phyloP scores from a whole-genome alignment of 2,113 vertebrate genomes.

The Onychorhynchus coronatus region DNA sequence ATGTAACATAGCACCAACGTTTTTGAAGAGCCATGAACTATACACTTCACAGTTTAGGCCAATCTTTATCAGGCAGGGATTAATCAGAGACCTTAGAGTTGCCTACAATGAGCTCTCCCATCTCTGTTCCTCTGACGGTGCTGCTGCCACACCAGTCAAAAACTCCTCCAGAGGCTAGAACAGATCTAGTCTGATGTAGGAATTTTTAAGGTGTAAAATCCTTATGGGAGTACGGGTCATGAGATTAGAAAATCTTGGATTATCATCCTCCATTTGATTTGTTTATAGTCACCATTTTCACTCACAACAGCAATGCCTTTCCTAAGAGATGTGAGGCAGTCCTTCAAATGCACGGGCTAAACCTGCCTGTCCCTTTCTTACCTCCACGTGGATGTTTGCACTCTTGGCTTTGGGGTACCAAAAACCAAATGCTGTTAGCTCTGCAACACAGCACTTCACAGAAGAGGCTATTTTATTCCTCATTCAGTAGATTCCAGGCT shows the following conservation, averaged over 20 bases:
- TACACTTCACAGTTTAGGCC: not conserved
- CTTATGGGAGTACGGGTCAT: not conserved
- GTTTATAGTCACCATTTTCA: not conserved
- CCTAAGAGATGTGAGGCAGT: not conserved
- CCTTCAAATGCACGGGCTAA: not conserved
- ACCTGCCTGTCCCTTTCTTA: not conserved
- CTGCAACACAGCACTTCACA: not conserved
- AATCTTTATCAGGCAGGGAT: not conserved
- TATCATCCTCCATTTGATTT: not conserved
- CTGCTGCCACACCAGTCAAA: not conserved
- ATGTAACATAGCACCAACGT: not conserved
- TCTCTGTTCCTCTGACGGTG: not conserved
- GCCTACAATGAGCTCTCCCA: not conserved
- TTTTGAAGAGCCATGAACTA: not conserved
- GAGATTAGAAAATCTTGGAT: not conserved
- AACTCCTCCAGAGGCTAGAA: not conserved
- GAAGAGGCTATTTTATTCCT: not conserved
- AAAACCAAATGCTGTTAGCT: not conserved
- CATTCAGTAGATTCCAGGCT: not conserved
- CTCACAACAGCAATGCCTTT: not conserved
- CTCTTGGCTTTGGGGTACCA: not conserved
- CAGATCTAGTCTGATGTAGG: not conserved
- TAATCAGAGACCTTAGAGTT: not conserved
- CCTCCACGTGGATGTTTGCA: not conserved
- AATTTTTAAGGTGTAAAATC: not conserved